These are phyloP conservation scores for Orussus abietinus DNA, from an alignment of 1,140 invertebrate species.

Conservation along the genomic window DNA sequence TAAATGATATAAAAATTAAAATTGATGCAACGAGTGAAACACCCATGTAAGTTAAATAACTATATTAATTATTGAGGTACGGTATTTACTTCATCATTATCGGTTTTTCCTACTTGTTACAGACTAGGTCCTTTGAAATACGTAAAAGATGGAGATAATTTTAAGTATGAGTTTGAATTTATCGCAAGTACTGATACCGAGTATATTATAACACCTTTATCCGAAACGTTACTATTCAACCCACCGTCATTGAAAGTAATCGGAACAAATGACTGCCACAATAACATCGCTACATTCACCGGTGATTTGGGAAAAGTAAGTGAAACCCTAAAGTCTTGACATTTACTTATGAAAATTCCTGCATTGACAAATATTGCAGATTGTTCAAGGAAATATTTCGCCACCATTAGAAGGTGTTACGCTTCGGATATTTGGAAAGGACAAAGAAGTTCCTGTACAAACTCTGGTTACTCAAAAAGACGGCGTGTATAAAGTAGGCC, in stretches of 20 bases:
- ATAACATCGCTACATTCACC: slow-evolving; percentile 54
- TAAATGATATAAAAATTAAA: slow-evolving; percentile 33
- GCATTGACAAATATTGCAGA: slow-evolving; percentile 28
- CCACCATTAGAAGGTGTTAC: slow-evolving; percentile 67
- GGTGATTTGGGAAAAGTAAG: slow-evolving; percentile 52
- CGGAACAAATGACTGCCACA: slow-evolving; percentile 70
- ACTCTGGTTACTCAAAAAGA: slow-evolving; percentile 55
- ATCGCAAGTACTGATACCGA: slow-evolving; percentile 56
- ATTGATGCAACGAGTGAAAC: slow-evolving; percentile 30
- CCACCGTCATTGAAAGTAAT: slow-evolving; percentile 61
- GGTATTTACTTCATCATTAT: neutral
- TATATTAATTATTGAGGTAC: neutral
- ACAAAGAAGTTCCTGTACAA: slow-evolving; percentile 44
- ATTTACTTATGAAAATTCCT: too few species aligned
- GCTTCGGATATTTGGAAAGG: slow-evolving; percentile 52
- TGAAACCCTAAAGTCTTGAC: too few species aligned
- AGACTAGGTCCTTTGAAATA: slow-evolving; percentile 45
- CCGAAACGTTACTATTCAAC: slow-evolving; percentile 68
- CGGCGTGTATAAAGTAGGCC: slow-evolving; percentile 77
- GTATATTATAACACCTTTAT: slow-evolving; percentile 60
- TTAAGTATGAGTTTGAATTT: slow-evolving; percentile 56
- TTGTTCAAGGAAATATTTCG: slow-evolving; percentile 49
- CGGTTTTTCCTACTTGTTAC: slow-evolving; percentile 12
- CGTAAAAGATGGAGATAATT: slow-evolving; percentile 30
- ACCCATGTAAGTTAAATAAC: slow-evolving; percentile 25